Evolutionary conservation across 2,113 vertebrate species (phyloP).

Genomic region (Hiodon alosoides): DNA sequence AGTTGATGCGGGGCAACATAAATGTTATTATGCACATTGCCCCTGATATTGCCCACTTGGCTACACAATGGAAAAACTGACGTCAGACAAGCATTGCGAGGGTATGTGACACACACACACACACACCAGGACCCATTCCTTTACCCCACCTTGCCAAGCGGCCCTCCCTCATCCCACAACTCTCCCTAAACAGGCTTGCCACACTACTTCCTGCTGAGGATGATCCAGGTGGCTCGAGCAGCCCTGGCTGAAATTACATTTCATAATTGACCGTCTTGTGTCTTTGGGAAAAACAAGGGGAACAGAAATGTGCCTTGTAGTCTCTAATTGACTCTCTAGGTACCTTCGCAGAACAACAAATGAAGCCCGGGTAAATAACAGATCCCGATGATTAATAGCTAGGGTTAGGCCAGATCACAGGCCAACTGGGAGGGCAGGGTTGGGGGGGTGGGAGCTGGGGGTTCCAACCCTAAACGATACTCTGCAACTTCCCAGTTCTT

Average conservation of each 20-base stretch:
- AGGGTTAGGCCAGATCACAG: slow-evolving; percentile 66
- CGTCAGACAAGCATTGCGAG: neutral
- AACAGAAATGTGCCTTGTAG: slow-evolving; percentile 69
- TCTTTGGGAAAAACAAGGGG: slow-evolving; percentile 58
- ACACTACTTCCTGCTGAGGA: slow-evolving; percentile 50
- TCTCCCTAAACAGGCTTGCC: slow-evolving; percentile 13
- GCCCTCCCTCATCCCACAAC: neutral
- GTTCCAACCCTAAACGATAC: slow-evolving; percentile 20
- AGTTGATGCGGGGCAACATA: no score
- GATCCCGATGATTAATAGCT: slow-evolving; percentile 83
- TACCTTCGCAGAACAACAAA: slow-evolving; percentile 81
- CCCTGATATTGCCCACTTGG: neutral
- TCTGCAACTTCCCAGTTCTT: slow-evolving; percentile 2
- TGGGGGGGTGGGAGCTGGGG: no score
- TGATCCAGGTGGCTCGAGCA: slow-evolving; percentile 67
- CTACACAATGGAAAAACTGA: neutral
- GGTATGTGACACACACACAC: neutral
- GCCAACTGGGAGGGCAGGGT: slow-evolving; percentile 8
- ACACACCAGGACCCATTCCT: no score
- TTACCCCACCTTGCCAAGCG: neutral
- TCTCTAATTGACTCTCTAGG: slow-evolving; percentile 92
- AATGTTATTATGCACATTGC: neutral
- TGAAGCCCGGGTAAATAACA: slow-evolving; percentile 82
- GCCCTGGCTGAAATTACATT: slow-evolving; percentile 79
- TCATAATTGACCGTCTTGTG: slow-evolving; percentile 92